These are phyloP conservation scores for Contarinia nasturtii DNA, from an alignment of 1,140 invertebrate species.

Conservation along the genomic window DNA sequence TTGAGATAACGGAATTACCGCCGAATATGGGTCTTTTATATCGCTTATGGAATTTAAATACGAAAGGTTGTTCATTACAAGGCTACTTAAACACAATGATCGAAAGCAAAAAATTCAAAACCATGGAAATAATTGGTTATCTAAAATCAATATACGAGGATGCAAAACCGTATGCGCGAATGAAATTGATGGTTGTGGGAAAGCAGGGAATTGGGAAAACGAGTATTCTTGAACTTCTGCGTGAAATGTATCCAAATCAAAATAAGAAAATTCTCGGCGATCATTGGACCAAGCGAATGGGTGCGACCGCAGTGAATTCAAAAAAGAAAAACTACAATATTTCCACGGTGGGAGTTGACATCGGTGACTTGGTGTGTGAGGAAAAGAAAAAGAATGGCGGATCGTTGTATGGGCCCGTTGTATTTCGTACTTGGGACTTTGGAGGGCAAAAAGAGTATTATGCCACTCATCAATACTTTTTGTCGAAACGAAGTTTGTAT, in stretches of 20 bases:
- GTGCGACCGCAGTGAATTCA: conserved; percentile 50
- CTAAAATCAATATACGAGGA: conserved; percentile 78
- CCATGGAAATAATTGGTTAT: conserved; percentile 91
- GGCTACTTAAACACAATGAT: conserved; percentile 87
- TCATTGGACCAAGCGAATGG: conserved; percentile 90
- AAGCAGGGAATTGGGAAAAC: conserved; percentile 82
- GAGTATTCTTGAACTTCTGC: conserved; percentile 69
- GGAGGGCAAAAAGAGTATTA: conserved; percentile 94
- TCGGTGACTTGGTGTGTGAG: conserved; percentile 86
- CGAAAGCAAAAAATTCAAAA: conserved; percentile 81
- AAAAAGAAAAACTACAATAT: conserved; percentile 59
- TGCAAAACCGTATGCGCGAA: conserved; percentile 80
- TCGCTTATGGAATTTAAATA: conserved; percentile 89
- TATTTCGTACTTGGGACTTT: conserved; percentile 99
- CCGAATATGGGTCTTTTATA: conserved; percentile 86
- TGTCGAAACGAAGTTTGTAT: conserved; percentile 89
- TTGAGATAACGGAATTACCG: conserved; percentile 68
- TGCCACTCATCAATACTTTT: conserved; percentile 95
- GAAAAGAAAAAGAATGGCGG: conserved; percentile 46
- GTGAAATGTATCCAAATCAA: conserved; percentile 33
- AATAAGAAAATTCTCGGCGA: conserved; percentile 15
- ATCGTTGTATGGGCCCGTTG: conserved; percentile 65
- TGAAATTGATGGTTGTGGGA: conserved; percentile 97
- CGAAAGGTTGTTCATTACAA: conserved; percentile 69
- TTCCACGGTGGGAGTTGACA: conserved; percentile 93